Percentiles rank a stretch among this genome's conserved stretches.
Conservation (phyloP, 2,113 vertebrate genomes). For the Seriola quinqueradiata region DNA sequence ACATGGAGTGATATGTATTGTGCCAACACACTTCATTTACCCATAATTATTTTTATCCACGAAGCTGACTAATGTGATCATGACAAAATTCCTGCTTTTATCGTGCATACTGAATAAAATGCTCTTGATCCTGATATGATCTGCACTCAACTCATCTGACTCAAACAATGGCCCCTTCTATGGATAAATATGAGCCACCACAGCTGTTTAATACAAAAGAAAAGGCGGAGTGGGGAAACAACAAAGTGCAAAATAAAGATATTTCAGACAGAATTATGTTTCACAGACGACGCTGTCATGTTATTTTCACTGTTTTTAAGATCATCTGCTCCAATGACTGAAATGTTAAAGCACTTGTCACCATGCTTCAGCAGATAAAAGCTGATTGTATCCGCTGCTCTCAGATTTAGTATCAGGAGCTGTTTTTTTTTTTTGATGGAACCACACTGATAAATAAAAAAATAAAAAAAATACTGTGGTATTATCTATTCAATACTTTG, state of each 20-base stretch:
- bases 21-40: not conserved
- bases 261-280: conserved; percentile 57
- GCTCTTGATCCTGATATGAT: not conserved
- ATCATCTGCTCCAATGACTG: conserved; percentile 60
- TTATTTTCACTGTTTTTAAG: conserved; percentile 54
- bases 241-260: conserved; percentile 55
- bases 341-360: conserved; percentile 60
- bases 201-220: conserved; percentile 5
- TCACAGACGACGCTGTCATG: conserved; percentile 53
- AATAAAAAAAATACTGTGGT: not conserved
- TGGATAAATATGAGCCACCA: conserved; percentile 1
- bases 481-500: conserved; percentile 34
- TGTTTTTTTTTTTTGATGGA: conserved; percentile 25
- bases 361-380: conserved; percentile 51
- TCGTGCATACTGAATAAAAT: not conserved
- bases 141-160: not conserved
- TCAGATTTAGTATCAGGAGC: conserved; percentile 26
- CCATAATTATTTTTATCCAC: not conserved
- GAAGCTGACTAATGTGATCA: not conserved
- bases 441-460: conserved; percentile 9
- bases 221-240: conserved; percentile 23
- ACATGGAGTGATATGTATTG: not conserved
- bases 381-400: conserved; percentile 22
- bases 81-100: conserved; percentile 6
- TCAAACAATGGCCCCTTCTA: not conserved